Evolutionary conservation across 2,888 invertebrate genomes (phyloP), one percentile per base, ranked within the genome.

Genomic region (Coelinius sp.): DNA sequence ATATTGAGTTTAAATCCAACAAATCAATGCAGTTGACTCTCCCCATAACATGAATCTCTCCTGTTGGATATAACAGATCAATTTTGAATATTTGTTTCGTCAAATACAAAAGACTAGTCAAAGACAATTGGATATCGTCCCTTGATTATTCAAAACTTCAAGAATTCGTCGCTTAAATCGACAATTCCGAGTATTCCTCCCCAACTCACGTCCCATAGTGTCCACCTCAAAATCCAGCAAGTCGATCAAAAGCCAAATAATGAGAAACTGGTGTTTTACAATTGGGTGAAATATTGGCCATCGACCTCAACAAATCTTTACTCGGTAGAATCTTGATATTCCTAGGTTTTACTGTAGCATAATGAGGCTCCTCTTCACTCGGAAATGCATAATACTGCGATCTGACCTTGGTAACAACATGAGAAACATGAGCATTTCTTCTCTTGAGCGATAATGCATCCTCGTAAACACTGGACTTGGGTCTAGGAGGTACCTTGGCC

Each of bases 381-480:
- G 73, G 41, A 0, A 63, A 59, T 1, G 77, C 73, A 25, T 78
- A 78, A 44, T 77, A 78, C 0, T 59, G 70, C 2, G 24, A 56
- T 4, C 68, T 24, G 2, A 22, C 20, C 6, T 70, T 31, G 0
- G 31, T 22, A 0, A 63, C n/a, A n/a, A n/a, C n/a, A n/a, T n/a
- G n/a, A 73, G 46, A 10, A 35, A 14, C 46, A 31, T 12, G 10
- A 0, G 20, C 73, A 52, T 68, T 76, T 10, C 77, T 75, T 25
- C 80, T 74, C 56, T 73, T 78, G 46, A 75, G 53, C 4, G 83
- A 77, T 0, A 80, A 6, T 0, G 76, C 77, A 5, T 83, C 79
- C 7, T 83, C 82, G 68, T 78, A 81, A 14, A 76, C 44, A 74
- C 77, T 77, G 6, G 80, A 80, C 35, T 66, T 75, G 0, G 82